Base-by-base conservation (phyloP, 1,140 invertebrate species). In the Zaprionus inermis region DNA sequence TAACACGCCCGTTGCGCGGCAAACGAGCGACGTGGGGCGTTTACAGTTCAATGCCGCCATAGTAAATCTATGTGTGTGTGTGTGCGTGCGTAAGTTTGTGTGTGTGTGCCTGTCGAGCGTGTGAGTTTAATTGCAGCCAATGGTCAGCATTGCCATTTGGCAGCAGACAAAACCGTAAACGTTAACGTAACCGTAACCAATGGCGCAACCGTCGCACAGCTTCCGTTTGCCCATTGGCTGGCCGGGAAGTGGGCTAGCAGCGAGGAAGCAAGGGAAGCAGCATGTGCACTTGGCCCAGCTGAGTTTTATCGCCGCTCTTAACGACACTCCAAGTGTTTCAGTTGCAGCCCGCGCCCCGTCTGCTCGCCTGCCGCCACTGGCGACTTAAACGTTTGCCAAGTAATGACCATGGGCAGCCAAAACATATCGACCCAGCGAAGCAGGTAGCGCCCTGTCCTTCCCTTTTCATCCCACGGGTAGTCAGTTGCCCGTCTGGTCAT, bases 231-330 rank as follows among this genome's bases (percentile, higher is more conserved):
- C 32, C 81, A 84, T 60, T 83, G 70, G 66, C 54, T 64, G 54
- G 16, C 44, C 18, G 41, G 41, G 10, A 16, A 18, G 2, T n/a
- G 4, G 41, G 2, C 14, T 16, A 16, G n/a, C n/a, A n/a, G n/a
- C n/a, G n/a, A n/a, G n/a, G n/a, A 24, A 44, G 46, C 30, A 46
- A 11, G 49, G 1, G 2, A 11, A 18, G 14, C 22, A 12, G 16
- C 16, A n/a, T 24, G 34, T 58, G 30, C 30, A 67, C 55, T 72
- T 69, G 79, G 72, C 69, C 59, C 83, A 58, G 72, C 83, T 86
- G 83, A 88, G 58, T 86, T 86, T 86, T 82, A 86, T 86, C 72
- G 83, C 76, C 63, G 63, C 82, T 76, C 82, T 86, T 86, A 88
- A 86, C 79, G 83, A 82, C 83, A 88, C 83, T 88, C 83, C 59